These are phyloP conservation scores for Stenotaenia linearis DNA, from an alignment of 2,888 invertebrate genomes.

Conservation along the genomic window DNA sequence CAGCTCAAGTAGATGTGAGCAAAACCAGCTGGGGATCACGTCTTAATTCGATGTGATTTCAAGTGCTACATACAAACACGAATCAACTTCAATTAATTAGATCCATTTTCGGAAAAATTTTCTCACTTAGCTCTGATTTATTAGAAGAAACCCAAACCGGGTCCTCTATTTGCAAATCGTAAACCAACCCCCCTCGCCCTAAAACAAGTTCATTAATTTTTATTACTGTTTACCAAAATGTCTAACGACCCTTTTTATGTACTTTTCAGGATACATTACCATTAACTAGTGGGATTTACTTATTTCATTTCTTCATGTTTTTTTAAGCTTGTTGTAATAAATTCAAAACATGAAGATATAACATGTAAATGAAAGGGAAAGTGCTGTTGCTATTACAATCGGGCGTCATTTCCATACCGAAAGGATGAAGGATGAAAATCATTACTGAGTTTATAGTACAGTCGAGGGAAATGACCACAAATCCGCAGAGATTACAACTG, in stretches of 20 bases:
- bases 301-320: not conserved
- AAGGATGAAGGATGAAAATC: not conserved
- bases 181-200: not conserved
- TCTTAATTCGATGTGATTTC: not conserved
- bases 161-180: not conserved
- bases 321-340: not conserved
- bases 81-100: not conserved
- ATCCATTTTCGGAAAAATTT: not conserved
- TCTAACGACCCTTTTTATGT: conserved; percentile 32
- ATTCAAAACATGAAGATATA: not conserved
- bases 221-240: conserved; percentile 39
- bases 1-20: not conserved
- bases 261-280: not conserved
- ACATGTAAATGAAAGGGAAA: not conserved
- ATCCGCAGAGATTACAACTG: not conserved
- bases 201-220: conserved; percentile 5
- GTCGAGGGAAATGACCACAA: not conserved
- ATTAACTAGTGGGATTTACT: not conserved
- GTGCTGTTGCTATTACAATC: not conserved
- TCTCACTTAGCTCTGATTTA: not conserved
- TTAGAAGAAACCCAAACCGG: not conserved
- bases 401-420: not conserved
- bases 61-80: not conserved
- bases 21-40: conserved; percentile 2
- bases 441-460: not conserved